Evolutionary conservation across 2,797 vertebrate genomes (phyloP).

Genomic region (Psittacula derbiana): DNA sequence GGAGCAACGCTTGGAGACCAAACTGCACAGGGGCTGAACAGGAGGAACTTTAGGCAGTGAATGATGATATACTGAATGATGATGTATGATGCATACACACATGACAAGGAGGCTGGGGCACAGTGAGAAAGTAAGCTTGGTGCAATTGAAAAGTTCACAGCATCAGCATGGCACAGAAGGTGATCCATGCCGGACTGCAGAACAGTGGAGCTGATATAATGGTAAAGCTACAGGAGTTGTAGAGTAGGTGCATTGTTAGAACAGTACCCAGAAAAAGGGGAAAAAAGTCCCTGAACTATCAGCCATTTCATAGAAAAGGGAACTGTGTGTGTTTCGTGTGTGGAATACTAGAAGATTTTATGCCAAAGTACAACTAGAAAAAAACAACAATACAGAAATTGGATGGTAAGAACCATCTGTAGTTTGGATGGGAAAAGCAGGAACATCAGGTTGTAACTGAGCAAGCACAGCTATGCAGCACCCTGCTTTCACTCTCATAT

Average conservation of each 20-base stretch:
- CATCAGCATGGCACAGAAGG: background rate
- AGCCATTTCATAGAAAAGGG: background rate
- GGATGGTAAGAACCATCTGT: background rate
- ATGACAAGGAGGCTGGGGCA: background rate
- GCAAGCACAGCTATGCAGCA: background rate
- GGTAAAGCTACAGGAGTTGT: background rate
- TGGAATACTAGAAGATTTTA: background rate
- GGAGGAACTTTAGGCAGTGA: background rate
- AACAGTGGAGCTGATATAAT: background rate
- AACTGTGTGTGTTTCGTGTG: fast-evolving
- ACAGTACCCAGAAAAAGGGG: fast-evolving
- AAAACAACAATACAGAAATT: background rate
- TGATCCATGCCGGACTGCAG: background rate
- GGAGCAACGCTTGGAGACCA: background rate
- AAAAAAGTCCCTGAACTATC: fast-evolving
- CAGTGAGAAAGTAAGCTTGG: background rate
- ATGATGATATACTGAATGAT: background rate
- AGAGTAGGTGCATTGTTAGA: background rate
- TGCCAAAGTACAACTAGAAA: background rate
- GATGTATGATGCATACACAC: background rate
- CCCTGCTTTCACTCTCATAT: background rate
- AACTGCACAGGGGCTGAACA: background rate
- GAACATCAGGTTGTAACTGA: background rate
- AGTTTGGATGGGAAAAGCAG: background rate
- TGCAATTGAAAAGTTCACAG: background rate